Percentiles rank a stretch among this genome's conserved stretches.
Evolutionary conservation across 35 echinoderm and acorn worm genomes (phyloP).

Genomic region (Hemicentrotus pulcherrimus): DNA sequence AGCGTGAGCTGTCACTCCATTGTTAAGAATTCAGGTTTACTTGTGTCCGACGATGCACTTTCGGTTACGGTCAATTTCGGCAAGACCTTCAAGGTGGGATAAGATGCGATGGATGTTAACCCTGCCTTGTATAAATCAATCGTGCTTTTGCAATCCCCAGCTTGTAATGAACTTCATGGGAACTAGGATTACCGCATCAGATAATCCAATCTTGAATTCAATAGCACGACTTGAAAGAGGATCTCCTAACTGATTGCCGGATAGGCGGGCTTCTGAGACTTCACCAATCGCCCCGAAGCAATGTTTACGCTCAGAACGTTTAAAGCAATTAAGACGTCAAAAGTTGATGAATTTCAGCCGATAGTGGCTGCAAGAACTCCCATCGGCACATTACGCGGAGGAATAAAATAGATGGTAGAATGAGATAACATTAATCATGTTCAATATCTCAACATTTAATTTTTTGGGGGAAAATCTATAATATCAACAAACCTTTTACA

Average conservation of each 20-base stretch:
- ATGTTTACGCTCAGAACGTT: neutral
- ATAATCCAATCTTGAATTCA: constrained; percentile 14
- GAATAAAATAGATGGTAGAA: neutral
- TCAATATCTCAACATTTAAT: neutral
- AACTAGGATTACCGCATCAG: neutral
- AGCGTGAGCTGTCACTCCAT: neutral
- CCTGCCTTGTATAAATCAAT: neutral
- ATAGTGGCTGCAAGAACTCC: neutral
- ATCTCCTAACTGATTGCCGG: neutral
- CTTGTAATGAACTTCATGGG: neutral
- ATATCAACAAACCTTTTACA: neutral
- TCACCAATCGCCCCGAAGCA: neutral
- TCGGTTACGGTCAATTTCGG: neutral
- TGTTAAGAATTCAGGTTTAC: neutral
- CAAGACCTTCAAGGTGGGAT: neutral
- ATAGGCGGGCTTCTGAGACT: neutral
- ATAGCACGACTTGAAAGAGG: neutral
- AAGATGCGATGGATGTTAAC: neutral
- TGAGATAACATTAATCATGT: neutral
- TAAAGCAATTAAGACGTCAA: constrained; percentile 4
- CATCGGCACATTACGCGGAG: neutral
- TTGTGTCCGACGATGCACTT: neutral
- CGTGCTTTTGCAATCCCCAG: neutral
- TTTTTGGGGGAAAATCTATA: neutral
- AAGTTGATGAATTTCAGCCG: neutral